Evolutionary conservation across 2,113 vertebrate genomes (phyloP).

Genomic region (Agapornis roseicollis): DNA sequence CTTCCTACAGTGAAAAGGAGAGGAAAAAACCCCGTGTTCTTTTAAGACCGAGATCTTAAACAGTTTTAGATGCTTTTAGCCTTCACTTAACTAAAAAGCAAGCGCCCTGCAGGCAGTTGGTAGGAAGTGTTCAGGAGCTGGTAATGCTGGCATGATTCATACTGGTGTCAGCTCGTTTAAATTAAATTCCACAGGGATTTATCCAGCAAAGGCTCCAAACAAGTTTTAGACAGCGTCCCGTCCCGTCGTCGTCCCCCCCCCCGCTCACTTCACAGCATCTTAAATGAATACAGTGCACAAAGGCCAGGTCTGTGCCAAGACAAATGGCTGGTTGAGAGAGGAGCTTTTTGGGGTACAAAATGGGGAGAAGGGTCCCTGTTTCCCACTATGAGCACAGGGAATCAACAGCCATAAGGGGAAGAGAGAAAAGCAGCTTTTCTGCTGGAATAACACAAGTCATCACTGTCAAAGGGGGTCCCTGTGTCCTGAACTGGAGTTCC

Average conservation of each 20-base stretch:
- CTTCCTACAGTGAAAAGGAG: neutral
- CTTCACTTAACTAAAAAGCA: neutral
- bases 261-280: conserved; percentile 20
- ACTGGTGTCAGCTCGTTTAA: conserved; percentile 10
- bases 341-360: neutral
- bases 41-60: neutral
- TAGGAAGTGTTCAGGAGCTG: neutral
- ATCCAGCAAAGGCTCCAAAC: neutral
- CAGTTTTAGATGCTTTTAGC: conserved; percentile 12
- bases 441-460: neutral
- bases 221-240: conserved; percentile 8
- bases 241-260: no score
- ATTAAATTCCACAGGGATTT: conserved; percentile 55
- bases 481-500: neutral
- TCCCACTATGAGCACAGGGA: neutral
- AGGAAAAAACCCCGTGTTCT: neutral
- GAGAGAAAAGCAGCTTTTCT: neutral
- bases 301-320: neutral
- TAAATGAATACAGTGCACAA: neutral
- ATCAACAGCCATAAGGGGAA: neutral
- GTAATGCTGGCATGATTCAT: conserved; percentile 4
- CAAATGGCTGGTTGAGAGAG: neutral
- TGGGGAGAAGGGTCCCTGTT: neutral
- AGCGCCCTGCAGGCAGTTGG: neutral
- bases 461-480: rapidly evolving